Base-by-base conservation (phyloP, 2,888 invertebrate species). In the Ochropacha duplaris region DNA sequence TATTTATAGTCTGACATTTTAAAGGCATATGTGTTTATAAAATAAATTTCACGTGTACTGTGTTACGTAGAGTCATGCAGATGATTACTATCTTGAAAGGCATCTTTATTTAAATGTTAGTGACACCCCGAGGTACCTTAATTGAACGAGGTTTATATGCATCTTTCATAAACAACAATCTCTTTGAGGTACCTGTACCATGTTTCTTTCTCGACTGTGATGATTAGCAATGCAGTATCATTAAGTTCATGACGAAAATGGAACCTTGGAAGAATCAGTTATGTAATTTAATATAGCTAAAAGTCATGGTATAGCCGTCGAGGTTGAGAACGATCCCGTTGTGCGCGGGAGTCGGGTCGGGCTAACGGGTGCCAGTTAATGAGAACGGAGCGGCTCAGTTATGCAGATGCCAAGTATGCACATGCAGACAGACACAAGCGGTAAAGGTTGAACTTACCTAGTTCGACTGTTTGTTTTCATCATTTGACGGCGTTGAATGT, bases 321-420 rank as follows among this genome's bases (percentile, higher is more conserved):
- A 78, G 78, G 77, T 78, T 72, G 71, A 66, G 61, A 44, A 16
- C 68, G 77, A 77, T 83, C 81, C 83, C 83, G 83, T 83, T 83
- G 66, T 78, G 79, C 75, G 84, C 86, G 84, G 81, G 80, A 81
- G 84, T 79, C 74, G 72, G 78, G 83, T 80, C 85, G 86, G 79
- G 76, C 81, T 90, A 91, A 90, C 91, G 92, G 91, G 83, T 83
- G 80, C 69, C 72, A 75, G 83, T 85, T 90, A 91, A 91, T 90
- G 88, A 88, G 90, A 86, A 87, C 90, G 84, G 76, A 84, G 84
- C 85, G 78, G 84, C 81, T 86, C 85, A 86, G 90, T 86, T 90
- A 90, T 90, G 90, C 88, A 89, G 88, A 90, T 89, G 84, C 80
- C 76, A 55, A 54, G 56, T 56, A 16, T 52, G 54, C 51, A 14